Percentiles rank a stretch among this genome's conserved stretches.
These are phyloP conservation scores for Zygothrica quintamaculata DNA, from an alignment of 2,888 invertebrate species.

Conservation along the genomic window DNA sequence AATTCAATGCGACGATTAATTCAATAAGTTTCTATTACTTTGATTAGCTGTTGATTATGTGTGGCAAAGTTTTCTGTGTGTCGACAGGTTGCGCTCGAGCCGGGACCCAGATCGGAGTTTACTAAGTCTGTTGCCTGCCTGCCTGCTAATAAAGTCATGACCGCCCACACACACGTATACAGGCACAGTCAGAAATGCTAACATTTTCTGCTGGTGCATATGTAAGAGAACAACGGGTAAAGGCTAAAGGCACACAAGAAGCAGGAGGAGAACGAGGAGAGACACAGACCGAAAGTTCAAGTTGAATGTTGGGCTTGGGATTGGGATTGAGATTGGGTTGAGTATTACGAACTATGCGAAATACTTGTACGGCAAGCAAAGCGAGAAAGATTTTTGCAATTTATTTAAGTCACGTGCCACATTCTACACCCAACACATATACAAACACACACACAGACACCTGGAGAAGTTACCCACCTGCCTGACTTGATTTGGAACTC, in stretches of 20 bases:
- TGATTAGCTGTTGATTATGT: slow-evolving; percentile 79
- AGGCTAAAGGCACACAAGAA: slow-evolving; percentile 35
- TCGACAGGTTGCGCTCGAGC: slow-evolving; percentile 65
- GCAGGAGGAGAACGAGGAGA: background rate
- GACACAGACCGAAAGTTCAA: slow-evolving; percentile 34
- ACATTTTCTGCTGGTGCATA: slow-evolving; percentile 46
- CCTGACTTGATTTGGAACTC: slow-evolving; percentile 73
- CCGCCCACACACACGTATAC: slow-evolving; percentile 27
- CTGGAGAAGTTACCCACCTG: slow-evolving; percentile 36
- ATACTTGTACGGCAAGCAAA: slow-evolving; percentile 64
- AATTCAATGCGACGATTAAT: slow-evolving; percentile 73
- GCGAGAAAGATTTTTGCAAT: slow-evolving; percentile 77
- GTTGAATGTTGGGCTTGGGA: slow-evolving; percentile 4
- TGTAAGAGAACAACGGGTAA: slow-evolving; percentile 61
- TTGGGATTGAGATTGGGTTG: background rate
- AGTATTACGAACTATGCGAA: slow-evolving; percentile 64
- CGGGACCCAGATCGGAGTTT: too few species aligned
- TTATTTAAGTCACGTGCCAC: slow-evolving; percentile 79
- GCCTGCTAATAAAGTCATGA: slow-evolving; percentile 75
- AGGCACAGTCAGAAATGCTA: slow-evolving; percentile 45
- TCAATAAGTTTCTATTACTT: slow-evolving; percentile 79
- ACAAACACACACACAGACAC: slow-evolving; percentile 13
- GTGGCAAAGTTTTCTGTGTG: slow-evolving; percentile 55
- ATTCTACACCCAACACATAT: slow-evolving; percentile 41
- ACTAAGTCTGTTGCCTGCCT: slow-evolving; percentile 49